Conservation (phyloP, 1,140 invertebrate genomes). For the Drosophila pectinifera region DNA sequence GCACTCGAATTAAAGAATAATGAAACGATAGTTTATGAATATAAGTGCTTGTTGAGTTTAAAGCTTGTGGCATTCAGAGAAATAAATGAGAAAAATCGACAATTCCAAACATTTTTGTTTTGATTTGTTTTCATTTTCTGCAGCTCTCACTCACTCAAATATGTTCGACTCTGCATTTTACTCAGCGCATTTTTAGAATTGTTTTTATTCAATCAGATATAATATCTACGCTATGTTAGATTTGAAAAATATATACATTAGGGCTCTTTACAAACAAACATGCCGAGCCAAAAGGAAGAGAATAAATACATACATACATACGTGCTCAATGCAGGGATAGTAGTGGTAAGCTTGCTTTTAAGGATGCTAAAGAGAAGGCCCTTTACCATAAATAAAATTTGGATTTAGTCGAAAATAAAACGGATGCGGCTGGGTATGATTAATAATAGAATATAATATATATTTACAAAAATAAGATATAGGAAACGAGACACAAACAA, state of each 20-base stretch:
- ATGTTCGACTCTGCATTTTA: too few relatives aligned
- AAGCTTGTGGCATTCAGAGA: too few relatives aligned
- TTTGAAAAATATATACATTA: background rate
- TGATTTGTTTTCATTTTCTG: too few relatives aligned
- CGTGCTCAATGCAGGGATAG: conserved; percentile 25
- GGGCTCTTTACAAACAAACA: conserved; percentile 5
- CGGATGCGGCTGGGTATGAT: conserved; percentile 61
- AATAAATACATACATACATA: conserved; percentile 13
- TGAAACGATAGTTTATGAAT: too few relatives aligned
- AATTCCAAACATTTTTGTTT: too few relatives aligned
- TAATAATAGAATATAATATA: conserved; percentile 35
- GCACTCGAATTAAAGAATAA: too few relatives aligned
- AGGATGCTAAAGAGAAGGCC: conserved; percentile 23
- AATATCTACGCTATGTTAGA: too few relatives aligned
- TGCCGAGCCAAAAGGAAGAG: conserved; percentile 2
- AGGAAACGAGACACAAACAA: conserved; percentile 42
- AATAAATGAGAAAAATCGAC: too few relatives aligned
- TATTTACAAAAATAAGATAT: conserved; percentile 56
- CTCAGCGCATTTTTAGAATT: too few relatives aligned
- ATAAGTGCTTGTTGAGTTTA: too few relatives aligned
- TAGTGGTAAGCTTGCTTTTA: conserved; percentile 8
- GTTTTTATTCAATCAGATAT: too few relatives aligned
- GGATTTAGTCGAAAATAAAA: conserved; percentile 55
- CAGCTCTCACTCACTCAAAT: too few relatives aligned
- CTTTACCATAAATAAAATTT: conserved; percentile 41